phyloP scores from a whole-genome alignment of 2,888 invertebrate species.

The Amblyteles armatorius region DNA sequence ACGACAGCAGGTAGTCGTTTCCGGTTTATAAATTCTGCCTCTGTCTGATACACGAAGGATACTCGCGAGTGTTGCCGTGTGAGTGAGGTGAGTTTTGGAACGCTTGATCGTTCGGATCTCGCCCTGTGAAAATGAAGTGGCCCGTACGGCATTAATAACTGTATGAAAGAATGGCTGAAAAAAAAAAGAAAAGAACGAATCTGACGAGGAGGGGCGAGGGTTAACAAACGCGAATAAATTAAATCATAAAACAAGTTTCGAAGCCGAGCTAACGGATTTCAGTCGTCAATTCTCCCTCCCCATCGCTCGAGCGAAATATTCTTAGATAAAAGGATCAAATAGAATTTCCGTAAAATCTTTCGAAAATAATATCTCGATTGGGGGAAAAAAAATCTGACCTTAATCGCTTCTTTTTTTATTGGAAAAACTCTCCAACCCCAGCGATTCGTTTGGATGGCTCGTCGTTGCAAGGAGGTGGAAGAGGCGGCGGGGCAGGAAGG shows the following conservation, averaged over 20 bases:
- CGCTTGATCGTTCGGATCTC: conserved; percentile 58
- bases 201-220: conserved; percentile 36
- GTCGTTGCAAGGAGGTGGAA: not conserved
- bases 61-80: conserved; percentile 27
- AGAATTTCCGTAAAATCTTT: not conserved
- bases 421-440: not conserved
- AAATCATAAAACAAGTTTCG: conserved; percentile 78
- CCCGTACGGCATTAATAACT: conserved; percentile 82
- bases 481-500: not conserved
- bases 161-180: conserved; percentile 75
- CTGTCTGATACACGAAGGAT: conserved; percentile 22
- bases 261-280: conserved; percentile 72
- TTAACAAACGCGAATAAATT: conserved; percentile 75
- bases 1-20: conserved; percentile 78
- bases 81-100: conserved; percentile 36
- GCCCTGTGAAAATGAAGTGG: conserved; percentile 82
- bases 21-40: conserved; percentile 57
- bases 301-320: not conserved
- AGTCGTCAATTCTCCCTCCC: not conserved
- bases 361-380: not conserved
- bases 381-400: not conserved
- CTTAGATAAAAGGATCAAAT: not conserved
- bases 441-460: not conserved
- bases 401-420: not conserved
- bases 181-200: conserved; percentile 54